Percentiles rank a stretch among this genome's conserved stretches.
Conservation (phyloP, 2,797 vertebrate genomes). For the Mus minutoides region DNA sequence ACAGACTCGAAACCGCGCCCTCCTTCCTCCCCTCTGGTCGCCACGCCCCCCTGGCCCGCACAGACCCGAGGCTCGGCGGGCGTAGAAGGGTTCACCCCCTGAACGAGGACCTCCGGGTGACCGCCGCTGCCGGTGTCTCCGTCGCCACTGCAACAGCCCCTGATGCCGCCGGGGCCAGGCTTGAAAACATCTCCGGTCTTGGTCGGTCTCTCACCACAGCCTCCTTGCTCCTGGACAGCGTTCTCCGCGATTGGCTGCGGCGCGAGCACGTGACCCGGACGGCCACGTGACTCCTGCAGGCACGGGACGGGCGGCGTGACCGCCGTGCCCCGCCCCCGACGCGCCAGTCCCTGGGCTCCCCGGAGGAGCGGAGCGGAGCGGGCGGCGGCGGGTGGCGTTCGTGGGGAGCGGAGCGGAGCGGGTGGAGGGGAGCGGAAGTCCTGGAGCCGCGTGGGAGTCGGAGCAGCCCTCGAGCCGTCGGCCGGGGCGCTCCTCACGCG, state of each 20-base stretch:
- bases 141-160: constrained; percentile 60
- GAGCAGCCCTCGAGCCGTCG: constrained; percentile 30
- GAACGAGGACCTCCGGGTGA: constrained; percentile 15
- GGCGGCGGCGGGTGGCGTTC: background rate
- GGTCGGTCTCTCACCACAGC: constrained; percentile 72
- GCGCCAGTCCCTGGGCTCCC: background rate
- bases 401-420: background rate
- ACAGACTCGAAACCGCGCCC: constrained; percentile 77
- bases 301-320: constrained; percentile 59
- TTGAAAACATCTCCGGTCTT: constrained; percentile 81
- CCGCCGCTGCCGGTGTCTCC: constrained; percentile 35
- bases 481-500: background rate
- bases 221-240: constrained; percentile 68
- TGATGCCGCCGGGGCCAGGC: constrained; percentile 68
- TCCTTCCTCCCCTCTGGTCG: constrained; percentile 75
- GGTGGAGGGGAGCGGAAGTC: constrained; percentile 32
- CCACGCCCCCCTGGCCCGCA: constrained; percentile 77
- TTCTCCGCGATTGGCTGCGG: constrained; percentile 67
- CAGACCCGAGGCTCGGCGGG: constrained; percentile 52
- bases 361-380: background rate
- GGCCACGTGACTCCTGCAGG: constrained; percentile 29
- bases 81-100: constrained; percentile 43
- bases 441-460: background rate
- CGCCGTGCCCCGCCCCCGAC: constrained; percentile 62
- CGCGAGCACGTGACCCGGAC: constrained; percentile 57